Conservation (phyloP, 2,113 vertebrate genomes). For the Hydrochoerus hydrochaeris region DNA sequence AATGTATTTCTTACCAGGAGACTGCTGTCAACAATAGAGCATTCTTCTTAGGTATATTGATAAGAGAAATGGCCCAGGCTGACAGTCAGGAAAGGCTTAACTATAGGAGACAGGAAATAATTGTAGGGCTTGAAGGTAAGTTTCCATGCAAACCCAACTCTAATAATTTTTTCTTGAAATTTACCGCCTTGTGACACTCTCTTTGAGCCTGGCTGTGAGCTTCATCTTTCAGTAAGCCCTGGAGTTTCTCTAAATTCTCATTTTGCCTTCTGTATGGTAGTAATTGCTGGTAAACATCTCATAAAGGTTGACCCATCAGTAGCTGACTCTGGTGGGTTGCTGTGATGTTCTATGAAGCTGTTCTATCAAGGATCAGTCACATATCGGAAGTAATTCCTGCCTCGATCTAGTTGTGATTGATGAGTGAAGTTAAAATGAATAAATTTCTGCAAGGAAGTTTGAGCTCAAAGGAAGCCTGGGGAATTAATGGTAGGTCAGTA, state of each 20-base stretch:
- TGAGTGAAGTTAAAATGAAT: neutral
- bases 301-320: neutral
- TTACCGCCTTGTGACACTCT: neutral
- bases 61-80: neutral
- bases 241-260: neutral
- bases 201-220: neutral
- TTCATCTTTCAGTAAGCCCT: neutral
- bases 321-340: neutral
- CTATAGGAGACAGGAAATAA: neutral
- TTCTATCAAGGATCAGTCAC: neutral
- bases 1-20: neutral
- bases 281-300: neutral
- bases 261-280: neutral
- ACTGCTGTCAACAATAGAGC: neutral
- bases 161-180: constrained; percentile 10
- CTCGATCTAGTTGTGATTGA: neutral
- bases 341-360: neutral
- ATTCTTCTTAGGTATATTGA: neutral
- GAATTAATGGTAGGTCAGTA: neutral
- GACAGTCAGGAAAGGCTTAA: neutral
- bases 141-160: neutral
- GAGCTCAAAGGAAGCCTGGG: neutral
- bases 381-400: neutral
- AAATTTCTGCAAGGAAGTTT: neutral
- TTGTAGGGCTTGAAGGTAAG: neutral